Percentiles rank a stretch among this genome's conserved stretches.
Conservation (phyloP, 2,888 invertebrate species). For the Oscheius onirici region DNA sequence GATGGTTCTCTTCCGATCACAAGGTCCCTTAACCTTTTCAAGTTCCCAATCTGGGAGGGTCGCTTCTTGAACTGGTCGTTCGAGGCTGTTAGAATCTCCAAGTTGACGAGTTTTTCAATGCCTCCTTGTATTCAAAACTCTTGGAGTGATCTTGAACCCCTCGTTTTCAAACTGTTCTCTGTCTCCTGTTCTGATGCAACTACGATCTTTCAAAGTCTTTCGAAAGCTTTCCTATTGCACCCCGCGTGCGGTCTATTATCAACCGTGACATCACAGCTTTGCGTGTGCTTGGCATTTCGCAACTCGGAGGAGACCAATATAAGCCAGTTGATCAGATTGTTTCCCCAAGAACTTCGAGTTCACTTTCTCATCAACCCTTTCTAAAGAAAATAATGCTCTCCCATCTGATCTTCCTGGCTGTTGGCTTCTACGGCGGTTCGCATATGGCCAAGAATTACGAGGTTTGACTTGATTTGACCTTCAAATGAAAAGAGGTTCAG, state of each 20-base stretch:
- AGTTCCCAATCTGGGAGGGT: slow-evolving; percentile 91
- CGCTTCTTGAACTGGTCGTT: slow-evolving; percentile 92
- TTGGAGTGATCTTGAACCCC: no score
- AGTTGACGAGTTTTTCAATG: slow-evolving; percentile 85
- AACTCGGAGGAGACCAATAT: neutral
- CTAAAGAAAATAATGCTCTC: neutral
- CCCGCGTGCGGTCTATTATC: no score
- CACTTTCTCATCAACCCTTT: neutral
- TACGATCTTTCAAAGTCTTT: no score
- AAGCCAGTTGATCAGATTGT: neutral
- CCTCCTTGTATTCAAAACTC: no score
- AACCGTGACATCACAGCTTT: neutral
- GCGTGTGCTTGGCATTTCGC: no score
- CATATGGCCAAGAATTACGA: slow-evolving; percentile 20
- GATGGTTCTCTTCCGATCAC: slow-evolving; percentile 98
- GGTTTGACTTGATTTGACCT: neutral
- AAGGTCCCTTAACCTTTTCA: slow-evolving; percentile 89
- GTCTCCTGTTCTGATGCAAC: no score
- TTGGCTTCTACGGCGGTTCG: slow-evolving; percentile 25
- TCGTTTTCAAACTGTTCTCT: no score
- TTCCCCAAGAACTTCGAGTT: neutral
- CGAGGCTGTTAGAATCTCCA: slow-evolving; percentile 82
- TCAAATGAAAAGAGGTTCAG: neutral
- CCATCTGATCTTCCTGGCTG: slow-evolving; percentile 7
- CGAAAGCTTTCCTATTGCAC: no score